Conservation (phyloP, 2,113 vertebrate species). For the Cepphus grylle region DNA sequence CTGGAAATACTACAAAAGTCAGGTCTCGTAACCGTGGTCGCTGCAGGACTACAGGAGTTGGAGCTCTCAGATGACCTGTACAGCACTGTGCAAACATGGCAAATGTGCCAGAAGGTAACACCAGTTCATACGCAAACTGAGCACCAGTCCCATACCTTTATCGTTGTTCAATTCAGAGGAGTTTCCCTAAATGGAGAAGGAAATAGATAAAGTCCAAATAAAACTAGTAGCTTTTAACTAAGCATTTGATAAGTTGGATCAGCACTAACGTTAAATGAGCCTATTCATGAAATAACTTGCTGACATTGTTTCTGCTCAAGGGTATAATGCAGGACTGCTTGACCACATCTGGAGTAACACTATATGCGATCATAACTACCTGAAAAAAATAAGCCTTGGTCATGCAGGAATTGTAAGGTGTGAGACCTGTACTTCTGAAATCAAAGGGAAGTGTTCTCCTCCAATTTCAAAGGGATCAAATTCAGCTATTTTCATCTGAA, state of each 20-base stretch:
- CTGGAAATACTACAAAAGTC: not conserved
- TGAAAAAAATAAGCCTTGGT: not conserved
- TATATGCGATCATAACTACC: not conserved
- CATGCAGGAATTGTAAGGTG: not conserved
- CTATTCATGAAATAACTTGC: not conserved
- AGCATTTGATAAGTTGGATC: not conserved
- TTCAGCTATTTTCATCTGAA: not conserved
- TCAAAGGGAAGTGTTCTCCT: not conserved
- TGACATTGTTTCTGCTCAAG: not conserved
- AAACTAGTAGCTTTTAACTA: not conserved
- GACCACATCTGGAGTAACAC: not conserved
- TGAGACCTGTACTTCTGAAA: not conserved
- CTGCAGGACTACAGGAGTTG: not conserved
- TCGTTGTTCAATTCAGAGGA: not conserved
- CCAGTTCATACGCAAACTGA: not conserved
- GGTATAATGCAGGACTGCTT: not conserved
- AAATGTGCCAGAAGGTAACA: not conserved
- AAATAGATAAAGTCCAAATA: not conserved
- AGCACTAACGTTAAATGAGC: not conserved
- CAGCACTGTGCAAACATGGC: not conserved
- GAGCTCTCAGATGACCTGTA: not conserved
- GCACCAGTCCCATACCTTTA: not conserved
- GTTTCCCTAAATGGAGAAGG: not conserved
- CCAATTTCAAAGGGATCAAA: not conserved
- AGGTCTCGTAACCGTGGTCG: accelerated